phyloP scores from a whole-genome alignment of 2,113 vertebrate genomes.

The Bos indicus region DNA sequence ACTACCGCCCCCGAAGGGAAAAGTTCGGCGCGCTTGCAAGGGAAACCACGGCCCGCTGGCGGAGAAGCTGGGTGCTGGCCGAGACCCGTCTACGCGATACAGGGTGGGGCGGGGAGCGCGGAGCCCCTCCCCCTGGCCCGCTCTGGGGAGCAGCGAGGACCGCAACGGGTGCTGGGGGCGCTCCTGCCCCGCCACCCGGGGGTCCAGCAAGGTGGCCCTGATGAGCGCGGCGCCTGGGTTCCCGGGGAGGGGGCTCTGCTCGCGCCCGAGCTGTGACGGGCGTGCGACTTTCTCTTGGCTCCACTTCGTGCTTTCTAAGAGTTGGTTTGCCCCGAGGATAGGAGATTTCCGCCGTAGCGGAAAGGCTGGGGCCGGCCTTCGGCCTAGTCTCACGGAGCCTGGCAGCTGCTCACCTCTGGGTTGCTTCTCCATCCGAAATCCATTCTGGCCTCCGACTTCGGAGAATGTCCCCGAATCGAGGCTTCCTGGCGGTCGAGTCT shows the following conservation, averaged over 20 bases:
- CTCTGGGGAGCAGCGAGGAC: fast-evolving
- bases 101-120: fast-evolving
- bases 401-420: background rate
- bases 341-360: background rate
- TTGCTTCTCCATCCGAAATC: background rate
- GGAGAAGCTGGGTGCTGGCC: background rate
- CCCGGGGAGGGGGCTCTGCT: background rate
- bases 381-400: background rate
- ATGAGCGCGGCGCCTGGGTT: background rate
- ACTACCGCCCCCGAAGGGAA: too few species aligned
- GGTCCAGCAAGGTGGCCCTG: background rate
- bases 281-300: background rate
- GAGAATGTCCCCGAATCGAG: background rate
- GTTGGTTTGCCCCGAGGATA: background rate
- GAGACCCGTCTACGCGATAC: background rate
- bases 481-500: background rate
- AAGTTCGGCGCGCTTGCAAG: background rate
- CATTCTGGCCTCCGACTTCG: background rate
- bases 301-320: background rate
- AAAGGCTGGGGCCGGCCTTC: background rate
- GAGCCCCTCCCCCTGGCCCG: too few species aligned
- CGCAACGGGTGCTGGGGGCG: fast-evolving
- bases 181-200: background rate
- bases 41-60: background rate
- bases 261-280: background rate